These are phyloP conservation scores for Macaria notata DNA, from an alignment of 2,888 invertebrate species.

Conservation along the genomic window DNA sequence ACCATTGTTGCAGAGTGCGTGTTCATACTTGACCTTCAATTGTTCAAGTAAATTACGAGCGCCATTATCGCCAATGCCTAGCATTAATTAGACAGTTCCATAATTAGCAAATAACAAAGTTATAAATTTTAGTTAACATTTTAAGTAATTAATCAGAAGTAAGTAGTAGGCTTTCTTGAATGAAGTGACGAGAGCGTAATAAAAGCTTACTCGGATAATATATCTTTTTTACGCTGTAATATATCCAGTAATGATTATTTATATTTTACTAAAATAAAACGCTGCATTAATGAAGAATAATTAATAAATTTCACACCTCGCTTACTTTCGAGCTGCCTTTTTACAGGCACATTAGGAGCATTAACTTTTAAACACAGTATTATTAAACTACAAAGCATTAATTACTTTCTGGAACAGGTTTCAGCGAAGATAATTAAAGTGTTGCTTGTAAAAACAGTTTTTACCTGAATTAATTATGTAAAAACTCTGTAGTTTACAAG, in stretches of 20 bases:
- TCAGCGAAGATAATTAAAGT: too few species aligned
- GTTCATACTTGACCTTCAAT: constrained; percentile 48
- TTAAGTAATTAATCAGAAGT: not conserved
- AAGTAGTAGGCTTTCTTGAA: constrained; percentile 6
- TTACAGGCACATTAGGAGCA: constrained; percentile 3
- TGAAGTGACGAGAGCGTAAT: constrained; percentile 11
- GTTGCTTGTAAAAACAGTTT: too few species aligned
- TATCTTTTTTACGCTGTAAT: constrained; percentile 14
- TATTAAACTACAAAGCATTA: constrained; percentile 1
- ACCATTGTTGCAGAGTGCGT: constrained; percentile 33
- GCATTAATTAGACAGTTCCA: constrained; percentile 28
- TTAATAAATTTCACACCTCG: constrained; percentile 24
- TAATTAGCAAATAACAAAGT: constrained; percentile 22
- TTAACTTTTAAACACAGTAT: not conserved
- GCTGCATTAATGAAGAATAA: constrained; percentile 12
- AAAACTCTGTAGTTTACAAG: too few species aligned
- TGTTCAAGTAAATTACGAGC: constrained; percentile 48
- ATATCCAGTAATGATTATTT: constrained; percentile 5
- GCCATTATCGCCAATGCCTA: constrained; percentile 33
- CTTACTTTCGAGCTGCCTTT: constrained; percentile 7
- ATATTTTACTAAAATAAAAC: constrained; percentile 12
- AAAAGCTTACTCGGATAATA: constrained; percentile 1
- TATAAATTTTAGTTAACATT: too few species aligned
- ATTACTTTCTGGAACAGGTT: not conserved
- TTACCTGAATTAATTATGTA: too few species aligned